Percentiles rank a stretch among this genome's conserved stretches.
phyloP scores from a whole-genome alignment of 2,113 vertebrate species.

The Balaenoptera acutorostrata region DNA sequence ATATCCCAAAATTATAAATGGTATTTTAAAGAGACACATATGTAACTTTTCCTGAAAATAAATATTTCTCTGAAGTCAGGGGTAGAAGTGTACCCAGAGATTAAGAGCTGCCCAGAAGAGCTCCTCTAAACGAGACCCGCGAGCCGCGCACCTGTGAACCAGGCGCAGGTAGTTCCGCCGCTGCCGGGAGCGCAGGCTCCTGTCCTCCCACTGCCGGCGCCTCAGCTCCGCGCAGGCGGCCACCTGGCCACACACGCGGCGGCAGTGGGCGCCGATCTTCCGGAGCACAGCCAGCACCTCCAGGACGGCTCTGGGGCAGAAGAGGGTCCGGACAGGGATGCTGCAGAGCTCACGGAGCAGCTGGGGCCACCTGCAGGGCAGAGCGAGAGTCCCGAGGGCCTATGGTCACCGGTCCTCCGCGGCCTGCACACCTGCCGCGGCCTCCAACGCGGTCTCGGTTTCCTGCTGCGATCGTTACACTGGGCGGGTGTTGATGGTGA shows the following conservation, averaged over 20 bases:
- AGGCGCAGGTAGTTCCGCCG: slow-evolving; percentile 80
- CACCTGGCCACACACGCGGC: slow-evolving; percentile 75
- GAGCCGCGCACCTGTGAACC: slow-evolving; percentile 73
- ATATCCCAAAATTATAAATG: neutral
- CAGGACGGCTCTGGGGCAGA: slow-evolving; percentile 75
- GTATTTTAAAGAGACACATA: neutral
- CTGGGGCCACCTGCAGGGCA: slow-evolving; percentile 67
- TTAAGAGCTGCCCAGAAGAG: rapidly evolving
- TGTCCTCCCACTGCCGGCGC: slow-evolving; percentile 76
- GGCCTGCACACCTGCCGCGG: neutral
- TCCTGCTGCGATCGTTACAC: no score
- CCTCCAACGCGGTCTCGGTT: no score
- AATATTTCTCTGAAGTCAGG: neutral
- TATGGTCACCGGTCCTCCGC: neutral
- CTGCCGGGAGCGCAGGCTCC: slow-evolving; percentile 80
- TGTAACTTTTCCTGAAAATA: neutral
- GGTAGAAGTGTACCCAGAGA: no score
- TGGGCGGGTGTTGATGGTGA: no score
- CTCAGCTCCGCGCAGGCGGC: slow-evolving; percentile 44
- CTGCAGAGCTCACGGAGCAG: slow-evolving; percentile 68
- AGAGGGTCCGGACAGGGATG: slow-evolving; percentile 56
- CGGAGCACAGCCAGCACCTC: slow-evolving; percentile 77
- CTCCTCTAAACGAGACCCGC: neutral
- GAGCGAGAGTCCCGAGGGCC: neutral
- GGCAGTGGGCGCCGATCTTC: slow-evolving; percentile 71